A percentile compares a stretch with the other conserved stretches of the same genome.
These are phyloP conservation scores for Acanthurus tractus DNA, from an alignment of 2,797 vertebrate species.

Conservation along the genomic window DNA sequence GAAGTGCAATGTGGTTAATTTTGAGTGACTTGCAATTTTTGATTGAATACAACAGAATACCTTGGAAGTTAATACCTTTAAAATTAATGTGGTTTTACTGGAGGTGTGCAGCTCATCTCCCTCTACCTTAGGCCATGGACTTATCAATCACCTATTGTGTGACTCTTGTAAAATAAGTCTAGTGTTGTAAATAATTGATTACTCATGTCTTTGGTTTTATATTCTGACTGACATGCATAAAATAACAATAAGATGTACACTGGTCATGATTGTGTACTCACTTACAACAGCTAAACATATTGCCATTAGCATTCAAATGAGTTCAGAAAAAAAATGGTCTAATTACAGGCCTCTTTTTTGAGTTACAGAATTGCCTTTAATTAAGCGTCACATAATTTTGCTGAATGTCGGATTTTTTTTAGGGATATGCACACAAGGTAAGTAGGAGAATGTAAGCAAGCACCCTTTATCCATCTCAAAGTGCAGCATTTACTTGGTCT, in stretches of 20 bases:
- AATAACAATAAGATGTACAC: slow-evolving; percentile 14
- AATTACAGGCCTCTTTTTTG: slow-evolving; percentile 50
- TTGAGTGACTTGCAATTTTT: too few relatives aligned
- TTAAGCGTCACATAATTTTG: slow-evolving; percentile 40
- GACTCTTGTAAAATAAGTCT: background rate
- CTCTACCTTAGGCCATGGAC: too few relatives aligned
- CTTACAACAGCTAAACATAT: slow-evolving; percentile 44
- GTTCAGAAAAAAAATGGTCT: slow-evolving; percentile 34
- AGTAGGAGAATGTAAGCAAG: slow-evolving; percentile 22
- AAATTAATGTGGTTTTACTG: too few relatives aligned
- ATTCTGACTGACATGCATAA: slow-evolving; percentile 8
- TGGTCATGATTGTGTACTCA: slow-evolving; percentile 31
- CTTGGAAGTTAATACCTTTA: too few relatives aligned
- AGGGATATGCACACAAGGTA: slow-evolving; percentile 25
- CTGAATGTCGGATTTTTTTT: slow-evolving; percentile 35
- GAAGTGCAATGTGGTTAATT: too few relatives aligned
- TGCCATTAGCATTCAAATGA: slow-evolving; percentile 40
- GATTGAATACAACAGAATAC: too few relatives aligned
- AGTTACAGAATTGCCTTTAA: slow-evolving; percentile 56
- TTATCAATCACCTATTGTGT: background rate
- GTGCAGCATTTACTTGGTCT: slow-evolving; percentile 13
- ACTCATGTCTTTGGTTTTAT: slow-evolving; percentile 22
- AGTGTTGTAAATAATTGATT: background rate
- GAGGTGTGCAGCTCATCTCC: too few relatives aligned
- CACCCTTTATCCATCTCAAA: slow-evolving; percentile 13